Evolutionary conservation across 2,113 vertebrate species (phyloP).

Genomic region (Cisticola juncidis): DNA sequence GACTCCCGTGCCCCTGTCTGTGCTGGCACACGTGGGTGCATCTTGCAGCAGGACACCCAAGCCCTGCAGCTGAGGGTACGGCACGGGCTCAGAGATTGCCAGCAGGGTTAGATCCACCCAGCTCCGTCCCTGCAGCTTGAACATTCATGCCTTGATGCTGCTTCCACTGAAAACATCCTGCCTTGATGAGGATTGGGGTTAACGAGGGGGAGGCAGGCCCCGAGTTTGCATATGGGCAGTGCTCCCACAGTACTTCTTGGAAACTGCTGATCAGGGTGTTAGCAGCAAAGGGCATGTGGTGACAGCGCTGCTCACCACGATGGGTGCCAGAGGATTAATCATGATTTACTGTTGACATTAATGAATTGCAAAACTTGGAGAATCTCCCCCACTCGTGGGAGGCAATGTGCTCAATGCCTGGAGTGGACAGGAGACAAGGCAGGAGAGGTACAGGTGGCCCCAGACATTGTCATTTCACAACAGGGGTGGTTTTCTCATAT

Average conservation of each 20-base stretch:
- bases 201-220: neutral
- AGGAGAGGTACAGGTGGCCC: neutral
- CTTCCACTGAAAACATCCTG: neutral
- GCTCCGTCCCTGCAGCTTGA: neutral
- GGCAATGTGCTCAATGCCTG: neutral
- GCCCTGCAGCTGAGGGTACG: accelerated
- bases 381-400: constrained; percentile 17
- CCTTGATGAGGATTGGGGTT: neutral
- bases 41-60: neutral
- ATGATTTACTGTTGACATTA: constrained; percentile 52
- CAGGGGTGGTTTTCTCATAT: neutral
- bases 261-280: constrained; percentile 36
- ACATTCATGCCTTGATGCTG: neutral
- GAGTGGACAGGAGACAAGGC: neutral
- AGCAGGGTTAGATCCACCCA: neutral
- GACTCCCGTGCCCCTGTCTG: accelerated
- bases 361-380: neutral
- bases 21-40: neutral
- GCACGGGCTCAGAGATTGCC: neutral
- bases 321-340: constrained; percentile 46
- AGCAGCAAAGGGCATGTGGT: constrained; percentile 40
- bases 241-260: neutral
- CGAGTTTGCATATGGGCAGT: neutral
- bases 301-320: neutral
- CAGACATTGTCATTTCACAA: neutral